Evolutionary conservation across 2,888 invertebrate genomes (phyloP).

Genomic region (Nysson spinosus): DNA sequence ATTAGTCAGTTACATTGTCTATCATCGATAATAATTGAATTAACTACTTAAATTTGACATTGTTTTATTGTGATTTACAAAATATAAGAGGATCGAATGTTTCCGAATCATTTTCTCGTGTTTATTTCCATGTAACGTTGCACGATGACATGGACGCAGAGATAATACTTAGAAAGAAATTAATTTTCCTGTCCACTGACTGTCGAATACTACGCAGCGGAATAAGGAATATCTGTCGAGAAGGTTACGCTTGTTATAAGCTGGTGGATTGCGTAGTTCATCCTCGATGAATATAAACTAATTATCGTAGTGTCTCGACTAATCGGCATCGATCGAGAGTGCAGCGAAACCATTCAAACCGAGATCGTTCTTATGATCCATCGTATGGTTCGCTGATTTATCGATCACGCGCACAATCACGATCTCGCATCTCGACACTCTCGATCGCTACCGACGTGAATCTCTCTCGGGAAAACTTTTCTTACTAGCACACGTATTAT

Average conservation of each 20-base stretch:
- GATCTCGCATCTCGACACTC: constrained; percentile 35
- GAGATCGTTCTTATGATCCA: constrained; percentile 39
- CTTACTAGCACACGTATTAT: neutral
- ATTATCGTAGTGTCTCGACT: constrained; percentile 57
- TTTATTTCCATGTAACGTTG: neutral
- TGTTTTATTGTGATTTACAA: too few relatives aligned
- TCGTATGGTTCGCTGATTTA: constrained; percentile 41
- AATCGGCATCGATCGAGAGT: constrained; percentile 47
- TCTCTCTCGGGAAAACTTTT: neutral
- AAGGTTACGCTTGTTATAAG: constrained; percentile 10
- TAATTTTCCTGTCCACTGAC: constrained; percentile 16
- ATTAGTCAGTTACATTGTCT: constrained; percentile 23
- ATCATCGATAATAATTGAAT: too few relatives aligned
- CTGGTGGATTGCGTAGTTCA: constrained; percentile 25
- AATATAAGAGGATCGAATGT: too few relatives aligned
- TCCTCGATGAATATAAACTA: constrained; percentile 48
- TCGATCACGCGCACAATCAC: constrained; percentile 35
- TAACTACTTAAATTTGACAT: too few relatives aligned
- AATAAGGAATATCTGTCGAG: constrained; percentile 49
- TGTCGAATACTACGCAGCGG: neutral
- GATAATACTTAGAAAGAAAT: constrained; percentile 1
- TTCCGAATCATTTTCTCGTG: neutral
- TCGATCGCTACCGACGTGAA: constrained; percentile 19
- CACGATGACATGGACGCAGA: too few relatives aligned
- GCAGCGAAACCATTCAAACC: constrained; percentile 4